Percentiles rank a stretch among this genome's conserved stretches.
These are phyloP conservation scores for Pseudoatta argentina DNA, from an alignment of 1,140 invertebrate genomes.

Conservation along the genomic window DNA sequence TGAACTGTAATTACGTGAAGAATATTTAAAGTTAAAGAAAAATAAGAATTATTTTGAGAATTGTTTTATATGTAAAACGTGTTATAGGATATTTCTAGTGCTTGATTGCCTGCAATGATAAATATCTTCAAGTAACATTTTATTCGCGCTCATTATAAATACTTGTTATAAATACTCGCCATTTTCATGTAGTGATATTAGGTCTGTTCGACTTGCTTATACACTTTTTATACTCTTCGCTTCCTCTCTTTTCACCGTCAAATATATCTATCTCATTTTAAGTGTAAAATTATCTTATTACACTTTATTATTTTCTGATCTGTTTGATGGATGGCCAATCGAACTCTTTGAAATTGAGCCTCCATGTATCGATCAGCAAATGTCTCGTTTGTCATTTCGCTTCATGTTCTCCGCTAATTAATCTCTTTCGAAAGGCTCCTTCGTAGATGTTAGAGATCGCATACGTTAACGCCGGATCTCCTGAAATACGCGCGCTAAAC, in stretches of 20 bases:
- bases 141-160: background rate
- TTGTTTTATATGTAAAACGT: background rate
- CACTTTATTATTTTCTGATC: background rate
- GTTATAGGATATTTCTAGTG: background rate
- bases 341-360: constrained; percentile 13
- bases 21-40: background rate
- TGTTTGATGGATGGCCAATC: constrained; percentile 26
- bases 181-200: background rate
- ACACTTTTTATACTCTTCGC: too few relatives aligned
- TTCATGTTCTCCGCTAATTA: constrained; percentile 12
- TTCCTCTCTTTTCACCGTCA: too few relatives aligned
- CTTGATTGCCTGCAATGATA: background rate
- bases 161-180: background rate
- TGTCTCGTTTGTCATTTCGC: constrained; percentile 25
- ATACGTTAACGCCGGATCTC: constrained; percentile 23
- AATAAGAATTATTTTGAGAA: background rate
- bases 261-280: too few relatives aligned
- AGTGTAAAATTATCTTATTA: background rate
- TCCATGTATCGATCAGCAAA: background rate
- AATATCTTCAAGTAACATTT: background rate
- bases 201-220: too few relatives aligned
- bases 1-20: background rate
- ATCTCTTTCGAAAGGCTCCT: background rate
- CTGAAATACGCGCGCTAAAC: constrained; percentile 18
- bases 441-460: background rate